Base-by-base conservation (phyloP, 2,113 vertebrate species). In the Apistogramma diplotaenia region DNA sequence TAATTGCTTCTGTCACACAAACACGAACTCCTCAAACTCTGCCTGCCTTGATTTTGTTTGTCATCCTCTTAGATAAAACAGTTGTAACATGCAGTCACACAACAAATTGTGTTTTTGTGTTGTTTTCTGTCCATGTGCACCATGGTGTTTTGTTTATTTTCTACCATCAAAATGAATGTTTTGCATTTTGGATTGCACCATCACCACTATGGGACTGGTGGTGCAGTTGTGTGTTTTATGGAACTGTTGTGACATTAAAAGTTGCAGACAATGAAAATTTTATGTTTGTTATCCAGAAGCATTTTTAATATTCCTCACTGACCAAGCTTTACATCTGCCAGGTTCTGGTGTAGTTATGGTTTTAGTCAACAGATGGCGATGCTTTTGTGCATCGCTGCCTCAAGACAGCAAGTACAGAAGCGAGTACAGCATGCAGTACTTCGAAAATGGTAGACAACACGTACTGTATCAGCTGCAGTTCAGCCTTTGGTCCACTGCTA, bases 1-100 rank as follows among this genome's bases (percentile, higher is more conserved):
- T 89, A 87, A 91, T 87, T 78, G 79, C 79, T 60, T 84, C 33
- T 67, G 33, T 67, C 56, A 18, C 35, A 12, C 43, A 67, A 72
- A 19, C 18, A 43, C 61, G 62, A 62, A 78, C 72, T 59, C 54
- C 23, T 40, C 31, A 3, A 31, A 80, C 33, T 74, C 16, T 51
- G 58, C 25, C 16, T 25, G 19, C 43, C 21, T 3, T 16, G 1
- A 35, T 53, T 61, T 21, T 10, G 18, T 8, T 12, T 33, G 31
- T 35, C 70, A 18, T 65, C 15, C 21, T 31, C 43, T 21, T 12
- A 59, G 49, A 21, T 61, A 31, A 40, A 62, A 61, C 19, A 40
- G 0, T 13, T 57, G 49, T 43, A n/a, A 62, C 3, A 31, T 21
- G 29, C 5, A 71, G 13, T 31, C 25, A 19, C 8, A 10, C 29